Conservation (phyloP, 37 sponge, comb jelly and placozoan species). For the Beroe ovata region DNA sequence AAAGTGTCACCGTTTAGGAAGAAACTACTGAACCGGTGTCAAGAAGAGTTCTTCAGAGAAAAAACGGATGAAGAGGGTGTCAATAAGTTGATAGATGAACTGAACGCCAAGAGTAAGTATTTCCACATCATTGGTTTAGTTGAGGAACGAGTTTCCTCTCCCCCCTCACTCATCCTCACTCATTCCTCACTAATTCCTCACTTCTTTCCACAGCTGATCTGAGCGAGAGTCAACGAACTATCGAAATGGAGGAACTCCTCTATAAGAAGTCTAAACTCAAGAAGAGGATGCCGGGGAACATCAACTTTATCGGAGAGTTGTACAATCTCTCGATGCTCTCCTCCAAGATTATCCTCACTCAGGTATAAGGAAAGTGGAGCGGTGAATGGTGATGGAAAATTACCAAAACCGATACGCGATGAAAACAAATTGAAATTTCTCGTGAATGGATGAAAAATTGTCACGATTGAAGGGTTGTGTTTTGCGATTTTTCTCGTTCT, state of each 20-base stretch:
- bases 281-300: slow-evolving; percentile 67
- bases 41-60: slow-evolving; percentile 64
- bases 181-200: too few relatives aligned
- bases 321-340: slow-evolving; percentile 15
- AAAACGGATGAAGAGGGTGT: slow-evolving; percentile 25
- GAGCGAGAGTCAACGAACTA: neutral
- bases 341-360: slow-evolving; percentile 41
- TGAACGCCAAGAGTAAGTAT: slow-evolving; percentile 10
- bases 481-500: too few relatives aligned
- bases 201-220: slow-evolving; percentile 26
- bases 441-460: too few relatives aligned
- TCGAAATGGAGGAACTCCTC: slow-evolving; percentile 13
- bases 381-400: too few relatives aligned
- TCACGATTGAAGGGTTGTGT: too few relatives aligned
- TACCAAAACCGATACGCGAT: too few relatives aligned
- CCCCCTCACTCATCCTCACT: too few relatives aligned
- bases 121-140: too few relatives aligned
- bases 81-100: neutral
- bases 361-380: too few relatives aligned
- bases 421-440: too few relatives aligned
- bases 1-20: slow-evolving; percentile 50
- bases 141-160: too few relatives aligned
- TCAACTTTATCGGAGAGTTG: slow-evolving; percentile 64
- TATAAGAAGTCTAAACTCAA: slow-evolving; percentile 38
- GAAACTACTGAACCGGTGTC: slow-evolving; percentile 60